Base-by-base conservation (phyloP, 92 coral and sea anemone species). In the Muricea muricata region DNA sequence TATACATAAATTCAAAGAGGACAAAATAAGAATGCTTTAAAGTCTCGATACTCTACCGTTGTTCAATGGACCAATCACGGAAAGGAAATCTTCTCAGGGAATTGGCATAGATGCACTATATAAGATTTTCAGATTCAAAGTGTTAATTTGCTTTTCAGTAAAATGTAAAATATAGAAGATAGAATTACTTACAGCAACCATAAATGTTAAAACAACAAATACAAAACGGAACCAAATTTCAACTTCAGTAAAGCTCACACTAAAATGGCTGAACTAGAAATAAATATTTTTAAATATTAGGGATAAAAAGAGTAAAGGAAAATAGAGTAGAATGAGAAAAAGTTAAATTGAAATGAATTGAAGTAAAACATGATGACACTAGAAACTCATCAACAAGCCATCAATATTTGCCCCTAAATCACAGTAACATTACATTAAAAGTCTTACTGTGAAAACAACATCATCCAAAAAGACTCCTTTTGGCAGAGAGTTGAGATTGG, bases 221-320 rank as follows among this genome's bases (percentile, higher is more conserved):
- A 97, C 98, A 92, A 97, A 97, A 78, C 99, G 84, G 66, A 97
- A 97, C 99, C 99, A 97, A 70, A 97, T 97, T 79, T 97, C 98
- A 28, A 97, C 97, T 69, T 97, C 98, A 17, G 93, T 92, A 72
- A 97, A 97, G 25, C 91, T 92, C 17, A 92, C 91, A 89, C 86
- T 94, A 55, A 88, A 97, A 74, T 94, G 94, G 75, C 94, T 97
- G 63, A 97, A 89, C 99, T 97, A 88, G 34, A 89, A 83, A 33
- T 29, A 52, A 78, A 84, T 17, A 3, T 24, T 55, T 11, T 61
- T 23, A 32, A 61, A n/a, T n/a, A n/a, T n/a, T n/a, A n/a, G n/a
- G n/a, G n/a, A n/a, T n/a, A n/a, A n/a, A n/a, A n/a, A n/a, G n/a
- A n/a, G n/a, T n/a, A n/a, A n/a, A n/a, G n/a, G n/a, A n/a, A n/a